Base-by-base conservation (phyloP, 1,140 invertebrate genomes). In the Acromyrmex echinatior region DNA sequence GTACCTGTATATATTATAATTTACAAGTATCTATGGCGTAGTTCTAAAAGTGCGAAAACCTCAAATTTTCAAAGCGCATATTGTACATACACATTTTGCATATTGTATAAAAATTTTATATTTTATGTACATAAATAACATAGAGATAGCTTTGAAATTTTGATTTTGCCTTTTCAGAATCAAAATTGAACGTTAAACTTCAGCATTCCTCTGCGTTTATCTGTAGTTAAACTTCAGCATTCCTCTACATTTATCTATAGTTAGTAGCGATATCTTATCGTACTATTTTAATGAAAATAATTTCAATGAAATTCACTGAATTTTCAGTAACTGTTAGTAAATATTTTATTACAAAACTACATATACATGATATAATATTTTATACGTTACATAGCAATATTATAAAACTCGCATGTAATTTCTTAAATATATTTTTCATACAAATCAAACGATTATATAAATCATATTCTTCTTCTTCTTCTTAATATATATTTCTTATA, bases 291-390 rank as follows among this genome's bases (percentile, higher is more conserved):
- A 66, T 65, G 12, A 66, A 25, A 66, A 63, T 45, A 63, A 31
- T 4, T 51, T 79, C 16, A 49, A 78, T n/a, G 16, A 65, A 65
- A 35, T 16, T 65, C 21, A 78, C 3, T 39, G n/a, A 53, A n/a
- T 7, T 49, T 45, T 49, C 7, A 14, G 39, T 70, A 39, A 62
- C n/a, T 16, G 51, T 18, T 2, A 35, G 6, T 39, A 70, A 81
- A 39, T 70, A 39, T 70, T 81, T 81, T 81, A 81, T 28, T 45
- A 21, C 16, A 71, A 71, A 71, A 71, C 6, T 25, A 56, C n/a
- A 49, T 45, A 39, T 45, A 76, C 12, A 39, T 76, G 21, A 45
- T 25, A 28, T 51, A 51, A 31, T 79, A 66, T 21, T 79, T 79
- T 53, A 58, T 77, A 62, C 5, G 5, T 56, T 56, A 53, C 28